Conservation (phyloP, 1,140 invertebrate species). For the Conopomorpha cramerella region DNA sequence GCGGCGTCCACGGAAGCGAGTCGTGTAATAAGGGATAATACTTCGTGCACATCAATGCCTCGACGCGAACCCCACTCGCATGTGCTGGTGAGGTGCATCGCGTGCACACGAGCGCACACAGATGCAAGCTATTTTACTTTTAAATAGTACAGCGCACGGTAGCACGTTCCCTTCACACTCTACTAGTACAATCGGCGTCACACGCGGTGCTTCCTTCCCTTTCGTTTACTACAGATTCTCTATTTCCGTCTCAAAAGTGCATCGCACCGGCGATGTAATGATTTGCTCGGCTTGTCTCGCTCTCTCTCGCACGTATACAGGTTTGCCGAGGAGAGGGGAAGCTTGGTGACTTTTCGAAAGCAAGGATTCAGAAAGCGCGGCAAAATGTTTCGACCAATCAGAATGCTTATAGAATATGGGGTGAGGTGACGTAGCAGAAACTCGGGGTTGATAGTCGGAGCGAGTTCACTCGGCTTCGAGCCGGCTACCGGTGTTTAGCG, state of each 20-base stretch:
- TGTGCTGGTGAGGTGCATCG: constrained; percentile 46
- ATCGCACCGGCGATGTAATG: too few relatives aligned
- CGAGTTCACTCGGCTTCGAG: constrained; percentile 42
- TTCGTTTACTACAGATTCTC: constrained; percentile 9
- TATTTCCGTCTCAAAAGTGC: constrained; percentile 23
- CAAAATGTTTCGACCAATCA: constrained; percentile 42
- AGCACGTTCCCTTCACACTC: constrained; percentile 57
- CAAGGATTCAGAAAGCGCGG: constrained; percentile 40
- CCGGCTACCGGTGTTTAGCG: constrained; percentile 26
- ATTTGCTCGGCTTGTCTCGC: constrained; percentile 25
- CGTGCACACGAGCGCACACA: constrained; percentile 43
- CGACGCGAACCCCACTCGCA: constrained; percentile 19
- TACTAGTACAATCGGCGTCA: constrained; percentile 43
- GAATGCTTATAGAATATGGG: constrained; percentile 27
- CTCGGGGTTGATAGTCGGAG: constrained; percentile 42
- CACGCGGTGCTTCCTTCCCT: constrained; percentile 21
- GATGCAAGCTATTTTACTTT: constrained; percentile 44
- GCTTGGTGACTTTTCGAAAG: constrained; percentile 19
- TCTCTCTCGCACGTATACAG: constrained; percentile 13
- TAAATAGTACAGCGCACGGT: constrained; percentile 58
- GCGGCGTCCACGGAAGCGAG: constrained; percentile 45
- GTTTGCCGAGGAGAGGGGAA: constrained; percentile 21
- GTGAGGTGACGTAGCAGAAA: constrained; percentile 52
- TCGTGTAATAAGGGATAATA: constrained; percentile 58
- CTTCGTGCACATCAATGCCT: constrained; percentile 57